Percentiles rank a stretch among this genome's conserved stretches.
These are phyloP conservation scores for Oryctes rhinoceros DNA, from an alignment of 1,140 invertebrate species.

Conservation along the genomic window DNA sequence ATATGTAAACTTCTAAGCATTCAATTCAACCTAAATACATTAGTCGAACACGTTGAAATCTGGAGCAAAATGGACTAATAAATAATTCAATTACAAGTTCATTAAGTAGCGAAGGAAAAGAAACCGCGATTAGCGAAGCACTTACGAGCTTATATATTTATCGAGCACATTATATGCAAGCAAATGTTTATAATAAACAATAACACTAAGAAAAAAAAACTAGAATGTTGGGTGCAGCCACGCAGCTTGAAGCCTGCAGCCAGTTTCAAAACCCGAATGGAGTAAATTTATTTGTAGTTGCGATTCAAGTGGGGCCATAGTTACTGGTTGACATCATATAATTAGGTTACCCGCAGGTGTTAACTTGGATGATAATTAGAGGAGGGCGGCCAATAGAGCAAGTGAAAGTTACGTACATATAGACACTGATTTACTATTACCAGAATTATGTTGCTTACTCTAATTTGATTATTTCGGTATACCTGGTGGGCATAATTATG, in stretches of 20 bases:
- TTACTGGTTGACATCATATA: conserved; percentile 2
- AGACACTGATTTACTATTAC: background rate
- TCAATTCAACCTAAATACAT: too few species aligned
- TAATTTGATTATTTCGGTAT: background rate
- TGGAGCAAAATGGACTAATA: conserved; percentile 21
- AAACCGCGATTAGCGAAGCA: background rate
- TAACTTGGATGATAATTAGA: conserved; percentile 23
- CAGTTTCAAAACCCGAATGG: conserved; percentile 9
- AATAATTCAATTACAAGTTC: conserved; percentile 12
- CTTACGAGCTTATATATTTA: background rate
- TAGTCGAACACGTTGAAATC: background rate
- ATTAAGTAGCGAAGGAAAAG: background rate
- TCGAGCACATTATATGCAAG: background rate
- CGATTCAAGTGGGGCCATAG: background rate
- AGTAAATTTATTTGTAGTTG: conserved; percentile 21
- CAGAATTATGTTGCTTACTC: background rate
- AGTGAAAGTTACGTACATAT: conserved; percentile 10
- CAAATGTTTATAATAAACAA: conserved; percentile 27
- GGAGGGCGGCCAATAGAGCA: conserved; percentile 16
- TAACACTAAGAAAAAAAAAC: conserved; percentile 11
- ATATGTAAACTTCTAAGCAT: too few species aligned
- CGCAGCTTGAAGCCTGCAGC: conserved; percentile 1
- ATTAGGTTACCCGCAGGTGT: conserved; percentile 27
- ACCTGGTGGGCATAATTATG: background rate
- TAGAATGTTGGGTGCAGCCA: conserved; percentile 25